Conservation (phyloP, 2,888 invertebrate genomes). For the Melolontha melolontha region DNA sequence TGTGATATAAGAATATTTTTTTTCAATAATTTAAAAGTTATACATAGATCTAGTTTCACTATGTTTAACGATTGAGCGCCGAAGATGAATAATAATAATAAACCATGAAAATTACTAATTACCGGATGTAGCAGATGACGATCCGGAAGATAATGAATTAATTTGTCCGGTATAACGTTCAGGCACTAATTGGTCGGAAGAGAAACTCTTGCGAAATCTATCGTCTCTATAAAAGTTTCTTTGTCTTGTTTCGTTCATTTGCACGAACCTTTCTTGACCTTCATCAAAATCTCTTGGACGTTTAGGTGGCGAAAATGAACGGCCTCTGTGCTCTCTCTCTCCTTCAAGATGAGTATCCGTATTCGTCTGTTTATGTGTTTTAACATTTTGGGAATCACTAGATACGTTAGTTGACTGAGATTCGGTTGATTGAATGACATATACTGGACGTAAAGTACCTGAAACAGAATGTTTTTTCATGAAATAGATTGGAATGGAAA, state of each 20-base stretch:
- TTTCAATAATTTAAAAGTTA: too few species aligned
- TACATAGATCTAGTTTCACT: too few species aligned
- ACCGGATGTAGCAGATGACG: constrained; percentile 52
- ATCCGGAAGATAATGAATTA: constrained; percentile 48
- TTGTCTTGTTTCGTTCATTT: constrained; percentile 22
- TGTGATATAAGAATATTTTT: too few species aligned
- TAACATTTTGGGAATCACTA: constrained; percentile 32
- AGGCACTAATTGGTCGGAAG: constrained; percentile 59
- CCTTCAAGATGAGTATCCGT: constrained; percentile 31
- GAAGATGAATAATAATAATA: too few species aligned
- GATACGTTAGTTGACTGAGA: constrained; percentile 47
- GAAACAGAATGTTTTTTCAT: constrained; percentile 28
- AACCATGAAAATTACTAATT: constrained; percentile 15
- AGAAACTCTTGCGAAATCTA: constrained; percentile 61
- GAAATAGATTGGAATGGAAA: too few species aligned
- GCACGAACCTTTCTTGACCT: constrained; percentile 42
- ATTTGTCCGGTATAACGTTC: constrained; percentile 40
- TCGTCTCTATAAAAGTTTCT: constrained; percentile 44
- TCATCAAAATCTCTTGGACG: constrained; percentile 43
- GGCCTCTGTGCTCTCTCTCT: constrained; percentile 52
- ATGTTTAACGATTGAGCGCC: too few species aligned
- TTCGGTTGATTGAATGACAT: constrained; percentile 57
- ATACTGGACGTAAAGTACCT: constrained; percentile 61
- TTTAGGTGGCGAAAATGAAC: constrained; percentile 62
- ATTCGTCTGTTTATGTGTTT: constrained; percentile 45